Percentiles rank a stretch among this genome's conserved stretches.
Conservation (phyloP, 2,113 vertebrate genomes). For the Oncorhynchus keta region DNA sequence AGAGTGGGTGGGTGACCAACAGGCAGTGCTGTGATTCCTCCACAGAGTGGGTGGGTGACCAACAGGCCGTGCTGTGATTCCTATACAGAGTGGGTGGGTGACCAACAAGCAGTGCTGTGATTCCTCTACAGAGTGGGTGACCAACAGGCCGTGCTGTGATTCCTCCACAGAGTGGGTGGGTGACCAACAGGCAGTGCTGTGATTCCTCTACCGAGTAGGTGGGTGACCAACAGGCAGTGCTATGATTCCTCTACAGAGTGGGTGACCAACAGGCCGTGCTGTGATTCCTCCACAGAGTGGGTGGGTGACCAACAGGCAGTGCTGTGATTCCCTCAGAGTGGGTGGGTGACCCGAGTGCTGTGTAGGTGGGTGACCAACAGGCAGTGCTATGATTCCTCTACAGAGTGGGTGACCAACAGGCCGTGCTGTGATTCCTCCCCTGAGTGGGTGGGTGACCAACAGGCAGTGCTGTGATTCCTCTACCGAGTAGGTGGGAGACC, state of each 20-base stretch:
- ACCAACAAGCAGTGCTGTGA: too few species aligned
- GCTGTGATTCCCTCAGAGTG: background rate
- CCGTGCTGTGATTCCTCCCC: background rate
- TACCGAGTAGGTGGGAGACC: background rate
- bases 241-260: conserved; percentile 2
- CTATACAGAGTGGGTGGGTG: background rate
- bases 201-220: background rate
- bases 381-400: background rate
- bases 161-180: background rate
- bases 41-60: background rate
- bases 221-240: background rate
- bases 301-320: too few species aligned
- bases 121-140: too few species aligned
- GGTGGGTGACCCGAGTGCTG: too few species aligned
- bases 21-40: background rate
- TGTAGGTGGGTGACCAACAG: too few species aligned
- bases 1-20: too few species aligned
- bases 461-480: background rate
- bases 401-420: background rate
- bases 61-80: background rate
- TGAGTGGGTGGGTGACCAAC: background rate
- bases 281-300: background rate
- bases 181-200: background rate
- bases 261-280: background rate
- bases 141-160: background rate